Evolutionary conservation across 1,140 invertebrate species (phyloP).

Genomic region (Drosophila truncata): DNA sequence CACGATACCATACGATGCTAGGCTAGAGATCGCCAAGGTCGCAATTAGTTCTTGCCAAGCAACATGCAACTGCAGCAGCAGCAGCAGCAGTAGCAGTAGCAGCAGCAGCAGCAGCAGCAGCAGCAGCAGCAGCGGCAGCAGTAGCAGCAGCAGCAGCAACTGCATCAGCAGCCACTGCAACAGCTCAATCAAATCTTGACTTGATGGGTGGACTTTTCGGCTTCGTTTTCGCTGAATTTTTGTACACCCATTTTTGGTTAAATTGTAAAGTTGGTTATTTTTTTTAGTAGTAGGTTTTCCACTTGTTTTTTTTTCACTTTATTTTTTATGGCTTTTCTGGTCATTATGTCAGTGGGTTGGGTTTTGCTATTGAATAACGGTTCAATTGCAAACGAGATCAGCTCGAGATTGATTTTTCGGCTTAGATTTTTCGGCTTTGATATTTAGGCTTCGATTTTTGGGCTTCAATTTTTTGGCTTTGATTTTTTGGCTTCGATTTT

Average conservation of each 20-base stretch:
- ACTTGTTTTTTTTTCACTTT: not conserved
- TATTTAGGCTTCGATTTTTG: no score
- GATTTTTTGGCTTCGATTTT: constrained; percentile 3
- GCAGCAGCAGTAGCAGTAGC: constrained; percentile 23
- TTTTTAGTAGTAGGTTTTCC: not conserved
- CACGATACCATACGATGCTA: constrained; percentile 43
- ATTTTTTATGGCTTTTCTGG: constrained; percentile 17
- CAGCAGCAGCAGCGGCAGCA: constrained; percentile 30
- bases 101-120: constrained; percentile 21
- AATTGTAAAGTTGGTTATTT: constrained; percentile 53
- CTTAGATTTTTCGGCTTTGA: not conserved
- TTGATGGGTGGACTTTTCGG: constrained; percentile 26
- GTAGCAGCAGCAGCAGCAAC: constrained; percentile 17
- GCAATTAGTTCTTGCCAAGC: constrained; percentile 75
- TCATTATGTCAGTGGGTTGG: constrained; percentile 65
- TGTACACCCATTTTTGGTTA: constrained; percentile 56
- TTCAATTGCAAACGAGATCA: constrained; percentile 32
- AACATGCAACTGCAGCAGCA: constrained; percentile 31
- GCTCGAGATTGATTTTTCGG: constrained; percentile 10
- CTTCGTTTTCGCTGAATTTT: constrained; percentile 39
- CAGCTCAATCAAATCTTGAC: constrained; percentile 59
- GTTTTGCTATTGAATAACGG: constrained; percentile 46
- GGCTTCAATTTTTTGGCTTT: not conserved
- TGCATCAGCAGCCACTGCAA: constrained; percentile 20
- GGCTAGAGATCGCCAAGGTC: constrained; percentile 64